These are phyloP conservation scores for Athalia cordata DNA, from an alignment of 2,888 invertebrate species.

Conservation along the genomic window DNA sequence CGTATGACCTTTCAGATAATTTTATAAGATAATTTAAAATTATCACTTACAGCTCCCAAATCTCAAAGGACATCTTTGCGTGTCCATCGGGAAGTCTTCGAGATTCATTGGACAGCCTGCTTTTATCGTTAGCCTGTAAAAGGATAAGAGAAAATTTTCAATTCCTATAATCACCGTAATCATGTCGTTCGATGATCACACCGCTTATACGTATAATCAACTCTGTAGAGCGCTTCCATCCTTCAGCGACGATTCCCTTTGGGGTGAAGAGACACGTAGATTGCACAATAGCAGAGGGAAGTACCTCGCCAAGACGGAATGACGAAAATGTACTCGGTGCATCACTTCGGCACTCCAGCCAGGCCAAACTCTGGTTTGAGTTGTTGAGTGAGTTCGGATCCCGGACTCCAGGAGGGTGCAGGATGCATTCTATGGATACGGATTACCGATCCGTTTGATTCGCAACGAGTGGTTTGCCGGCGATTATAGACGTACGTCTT, in stretches of 20 bases:
- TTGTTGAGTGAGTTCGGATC: constrained; percentile 27
- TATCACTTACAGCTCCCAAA: constrained; percentile 87
- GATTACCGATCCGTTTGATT: constrained; percentile 33
- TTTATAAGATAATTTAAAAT: background rate
- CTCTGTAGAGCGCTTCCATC: background rate
- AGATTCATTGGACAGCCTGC: constrained; percentile 91
- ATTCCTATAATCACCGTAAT: background rate
- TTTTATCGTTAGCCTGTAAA: constrained; percentile 85
- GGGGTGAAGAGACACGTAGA: constrained; percentile 1
- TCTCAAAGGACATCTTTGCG: constrained; percentile 85
- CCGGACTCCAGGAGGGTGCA: background rate
- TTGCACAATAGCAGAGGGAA: background rate
- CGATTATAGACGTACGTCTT: constrained; percentile 22
- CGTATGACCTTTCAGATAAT: too few relatives aligned
- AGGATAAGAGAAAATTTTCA: background rate
- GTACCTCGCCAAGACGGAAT: background rate
- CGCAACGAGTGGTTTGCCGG: constrained; percentile 27
- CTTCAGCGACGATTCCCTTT: background rate
- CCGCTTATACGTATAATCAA: background rate
- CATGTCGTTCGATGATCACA: background rate
- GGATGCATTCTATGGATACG: constrained; percentile 37
- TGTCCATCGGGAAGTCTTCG: constrained; percentile 91
- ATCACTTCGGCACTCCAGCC: constrained; percentile 9
- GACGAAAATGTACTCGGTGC: constrained; percentile 15
- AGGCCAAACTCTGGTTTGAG: constrained; percentile 21